phyloP scores from a whole-genome alignment of 2,888 invertebrate species.

The Platynereis dumerilii region DNA sequence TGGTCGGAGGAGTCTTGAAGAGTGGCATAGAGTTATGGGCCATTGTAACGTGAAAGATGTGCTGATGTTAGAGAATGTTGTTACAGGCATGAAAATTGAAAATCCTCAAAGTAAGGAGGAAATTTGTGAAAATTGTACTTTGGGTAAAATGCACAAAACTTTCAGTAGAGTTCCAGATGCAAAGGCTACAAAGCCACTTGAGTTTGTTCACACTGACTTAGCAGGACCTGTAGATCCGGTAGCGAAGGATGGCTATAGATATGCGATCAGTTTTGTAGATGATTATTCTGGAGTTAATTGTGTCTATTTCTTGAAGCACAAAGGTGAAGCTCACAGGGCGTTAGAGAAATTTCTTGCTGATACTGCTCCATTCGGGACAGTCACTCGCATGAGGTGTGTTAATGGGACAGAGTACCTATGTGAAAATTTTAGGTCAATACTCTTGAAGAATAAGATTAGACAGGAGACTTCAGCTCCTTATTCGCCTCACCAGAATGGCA shows the following conservation, averaged over 20 bases:
- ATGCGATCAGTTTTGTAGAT: conserved; percentile 28
- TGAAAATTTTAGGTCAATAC: conserved; percentile 4
- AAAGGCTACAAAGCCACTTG: too few relatives aligned
- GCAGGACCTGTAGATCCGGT: too few relatives aligned
- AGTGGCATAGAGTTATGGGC: conserved; percentile 29
- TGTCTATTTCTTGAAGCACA: conserved; percentile 31
- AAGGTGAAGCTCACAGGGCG: conserved; percentile 24
- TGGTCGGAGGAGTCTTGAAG: background rate
- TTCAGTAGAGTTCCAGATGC: too few relatives aligned
- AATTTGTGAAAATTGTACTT: conserved; percentile 12
- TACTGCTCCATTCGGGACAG: background rate
- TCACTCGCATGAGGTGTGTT: conserved; percentile 1
- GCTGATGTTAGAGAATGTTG: conserved; percentile 24
- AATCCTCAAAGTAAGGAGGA: conserved; percentile 4
- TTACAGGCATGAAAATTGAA: conserved; percentile 30
- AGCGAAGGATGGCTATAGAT: too few relatives aligned
- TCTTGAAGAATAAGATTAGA: conserved; percentile 19
- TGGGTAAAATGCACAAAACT: conserved; percentile 10
- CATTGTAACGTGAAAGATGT: conserved; percentile 33
- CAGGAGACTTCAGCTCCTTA: conserved; percentile 29
- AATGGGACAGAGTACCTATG: conserved; percentile 15
- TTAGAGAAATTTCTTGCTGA: too few relatives aligned
- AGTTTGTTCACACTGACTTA: too few relatives aligned
- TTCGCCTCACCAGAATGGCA: conserved; percentile 35
- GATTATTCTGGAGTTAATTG: conserved; percentile 28